phyloP scores from a whole-genome alignment of 2,797 vertebrate genomes.

The Mus caroli region DNA sequence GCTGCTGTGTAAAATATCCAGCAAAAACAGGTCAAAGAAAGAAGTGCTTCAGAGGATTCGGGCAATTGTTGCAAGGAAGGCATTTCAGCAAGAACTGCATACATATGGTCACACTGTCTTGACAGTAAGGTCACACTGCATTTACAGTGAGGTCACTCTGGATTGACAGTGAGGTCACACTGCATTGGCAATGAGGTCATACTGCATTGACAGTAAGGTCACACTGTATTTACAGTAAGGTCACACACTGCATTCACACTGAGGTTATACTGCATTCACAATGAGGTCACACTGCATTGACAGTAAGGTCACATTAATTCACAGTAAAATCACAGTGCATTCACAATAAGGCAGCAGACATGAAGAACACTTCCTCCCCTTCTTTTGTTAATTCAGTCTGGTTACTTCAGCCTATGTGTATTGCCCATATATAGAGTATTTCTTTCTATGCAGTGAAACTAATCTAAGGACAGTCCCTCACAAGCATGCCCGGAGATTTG shows the following conservation, averaged over 20 bases:
- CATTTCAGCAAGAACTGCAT: background rate
- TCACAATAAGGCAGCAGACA: background rate
- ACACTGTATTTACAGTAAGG: too few species aligned
- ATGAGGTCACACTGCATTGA: too few species aligned
- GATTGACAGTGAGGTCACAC: too few species aligned
- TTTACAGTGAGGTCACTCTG: too few species aligned
- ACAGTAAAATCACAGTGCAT: too few species aligned
- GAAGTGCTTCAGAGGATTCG: background rate
- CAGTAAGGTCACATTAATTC: too few species aligned
- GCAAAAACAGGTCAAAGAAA: background rate
- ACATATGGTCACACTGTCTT: background rate
- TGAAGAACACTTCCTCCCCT: background rate
- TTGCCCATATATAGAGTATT: background rate
- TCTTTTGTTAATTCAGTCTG: background rate
- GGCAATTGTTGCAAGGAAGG: too few species aligned
- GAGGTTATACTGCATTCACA: background rate
- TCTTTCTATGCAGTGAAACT: background rate
- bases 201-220: too few species aligned
- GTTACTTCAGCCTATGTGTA: background rate
- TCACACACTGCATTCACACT: too few species aligned
- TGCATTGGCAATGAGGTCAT: too few species aligned
- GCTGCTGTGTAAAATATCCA: background rate
- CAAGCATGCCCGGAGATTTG: background rate
- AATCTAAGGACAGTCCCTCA: background rate
- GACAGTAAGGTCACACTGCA: too few species aligned